Percentiles rank a stretch among this genome's conserved stretches.
phyloP scores from a whole-genome alignment of 2,797 vertebrate genomes.

The Kryptopterus vitreolus region DNA sequence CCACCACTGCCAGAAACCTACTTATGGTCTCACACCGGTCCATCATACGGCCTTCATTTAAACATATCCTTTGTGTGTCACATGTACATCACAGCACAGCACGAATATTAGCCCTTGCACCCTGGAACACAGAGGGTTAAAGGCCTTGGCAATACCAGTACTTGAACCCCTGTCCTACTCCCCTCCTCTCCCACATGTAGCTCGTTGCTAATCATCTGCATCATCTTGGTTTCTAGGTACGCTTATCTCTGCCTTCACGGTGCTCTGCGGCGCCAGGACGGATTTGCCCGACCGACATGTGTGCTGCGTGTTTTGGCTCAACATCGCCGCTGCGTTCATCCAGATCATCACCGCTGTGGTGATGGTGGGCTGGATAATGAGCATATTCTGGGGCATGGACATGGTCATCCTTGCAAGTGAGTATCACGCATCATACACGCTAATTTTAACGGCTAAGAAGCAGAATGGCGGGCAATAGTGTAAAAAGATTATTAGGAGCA shows the following conservation, averaged over 20 bases:
- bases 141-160: too few relatives aligned
- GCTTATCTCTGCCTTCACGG: constrained; percentile 91
- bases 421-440: constrained; percentile 53
- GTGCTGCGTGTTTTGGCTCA: constrained; percentile 97
- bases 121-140: too few relatives aligned
- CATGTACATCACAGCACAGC: too few relatives aligned
- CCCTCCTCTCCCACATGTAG: too few relatives aligned
- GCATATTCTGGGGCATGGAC: constrained; percentile 99
- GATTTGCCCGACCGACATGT: constrained; percentile 89
- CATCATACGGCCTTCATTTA: too few relatives aligned
- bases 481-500: too few relatives aligned
- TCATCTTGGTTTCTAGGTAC: constrained; percentile 76
- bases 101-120: too few relatives aligned
- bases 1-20: too few relatives aligned
- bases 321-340: constrained; percentile 92
- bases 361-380: constrained; percentile 99
- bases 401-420: constrained; percentile 99
- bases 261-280: constrained; percentile 90
- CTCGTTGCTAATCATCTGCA: neutral
- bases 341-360: constrained; percentile 94
- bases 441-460: neutral
- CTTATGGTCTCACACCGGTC: too few relatives aligned
- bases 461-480: too few relatives aligned
- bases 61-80: too few relatives aligned
- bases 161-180: too few relatives aligned